Base-by-base conservation (phyloP, 2,113 vertebrate genomes). In the Phaethornis superciliosus region DNA sequence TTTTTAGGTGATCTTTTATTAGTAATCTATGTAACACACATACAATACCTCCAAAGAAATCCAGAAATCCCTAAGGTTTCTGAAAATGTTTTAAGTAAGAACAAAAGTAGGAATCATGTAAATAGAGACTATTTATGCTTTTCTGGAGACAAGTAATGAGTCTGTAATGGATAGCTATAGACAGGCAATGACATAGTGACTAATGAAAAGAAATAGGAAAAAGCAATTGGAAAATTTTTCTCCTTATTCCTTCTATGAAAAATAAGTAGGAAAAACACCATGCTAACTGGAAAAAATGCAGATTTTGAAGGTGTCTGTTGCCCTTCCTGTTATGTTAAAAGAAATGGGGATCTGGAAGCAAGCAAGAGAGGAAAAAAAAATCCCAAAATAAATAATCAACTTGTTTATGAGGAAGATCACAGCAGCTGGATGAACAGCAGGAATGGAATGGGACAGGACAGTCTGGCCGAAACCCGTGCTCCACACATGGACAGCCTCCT, bases 291-390 rank as follows among this genome's bases (percentile, higher is more conserved):
- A 97, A 93, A 96, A 93, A 93, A 77, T 89, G 88, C 72, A 96
- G 26, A 95, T 72, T 56, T 59, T 68, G 65, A 49, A 96, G 75
- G 78, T 81, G 90, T 95, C 94, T 95, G 81, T 95, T 93, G 95
- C 60, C 75, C 69, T 96, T 96, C 96, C 91, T 97, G 94, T 96
- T 96, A 86, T 93, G 91, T 60, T 92, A 78, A 89, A 91, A 95
- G 78, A 77, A 87, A 76, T 30, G 15, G 59, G 60, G 17, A 80
- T 68, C 93, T 95, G 47, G 81, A 93, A 85, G 80, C 64, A 78
- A 91, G 78, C 3, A n/a, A 75, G 54, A 84, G n/a, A 14, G n/a
- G 14, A n/a, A 71, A 67, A 42, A 70, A 7, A 26, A 49, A 49
- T 10, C 19, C 37, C 62, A 74, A 90, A 95, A 68, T 44, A 96